Evolutionary conservation across 1,140 invertebrate genomes (phyloP).

Genomic region (Matsumurasca onukii): DNA sequence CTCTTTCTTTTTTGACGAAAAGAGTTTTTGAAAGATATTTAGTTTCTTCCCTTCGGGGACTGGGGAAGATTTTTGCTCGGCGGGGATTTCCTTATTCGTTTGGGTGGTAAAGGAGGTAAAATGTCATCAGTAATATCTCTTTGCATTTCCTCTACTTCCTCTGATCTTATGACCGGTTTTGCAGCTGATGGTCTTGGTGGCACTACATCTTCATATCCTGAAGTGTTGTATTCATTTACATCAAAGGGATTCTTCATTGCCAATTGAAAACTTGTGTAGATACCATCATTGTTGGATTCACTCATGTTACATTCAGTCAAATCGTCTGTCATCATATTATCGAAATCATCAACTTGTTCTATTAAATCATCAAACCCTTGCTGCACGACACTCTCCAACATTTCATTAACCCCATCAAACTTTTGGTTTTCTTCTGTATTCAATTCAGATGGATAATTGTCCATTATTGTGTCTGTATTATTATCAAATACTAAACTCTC

Average conservation of each 20-base stretch:
- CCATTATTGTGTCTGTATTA: neutral
- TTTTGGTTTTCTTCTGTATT: neutral
- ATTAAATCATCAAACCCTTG: slow-evolving; percentile 49
- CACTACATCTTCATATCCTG: slow-evolving; percentile 58
- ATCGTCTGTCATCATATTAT: slow-evolving; percentile 33
- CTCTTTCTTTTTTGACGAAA: slow-evolving; percentile 48
- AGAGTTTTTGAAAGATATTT: slow-evolving; percentile 66
- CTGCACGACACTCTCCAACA: slow-evolving; percentile 37
- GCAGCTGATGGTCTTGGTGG: slow-evolving; percentile 47
- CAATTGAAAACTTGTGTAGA: slow-evolving; percentile 78
- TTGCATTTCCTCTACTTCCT: slow-evolving; percentile 33
- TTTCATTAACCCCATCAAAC: neutral
- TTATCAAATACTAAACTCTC: neutral
- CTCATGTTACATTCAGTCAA: too few species aligned
- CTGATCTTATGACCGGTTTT: slow-evolving; percentile 46
- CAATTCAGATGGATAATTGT: slow-evolving; percentile 2
- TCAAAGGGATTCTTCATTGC: slow-evolving; percentile 81
- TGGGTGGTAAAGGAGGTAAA: slow-evolving; percentile 75
- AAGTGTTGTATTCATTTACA: slow-evolving; percentile 53
- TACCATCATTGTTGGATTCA: slow-evolving; percentile 43
- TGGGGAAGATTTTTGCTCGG: slow-evolving; percentile 51
- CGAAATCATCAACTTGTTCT: slow-evolving; percentile 41
- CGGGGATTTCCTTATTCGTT: slow-evolving; percentile 66
- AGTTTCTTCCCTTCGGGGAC: slow-evolving; percentile 52
- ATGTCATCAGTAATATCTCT: slow-evolving; percentile 49